Evolutionary conservation across 2,888 invertebrate species (phyloP).

Genomic region (Platycheirus albimanus): DNA sequence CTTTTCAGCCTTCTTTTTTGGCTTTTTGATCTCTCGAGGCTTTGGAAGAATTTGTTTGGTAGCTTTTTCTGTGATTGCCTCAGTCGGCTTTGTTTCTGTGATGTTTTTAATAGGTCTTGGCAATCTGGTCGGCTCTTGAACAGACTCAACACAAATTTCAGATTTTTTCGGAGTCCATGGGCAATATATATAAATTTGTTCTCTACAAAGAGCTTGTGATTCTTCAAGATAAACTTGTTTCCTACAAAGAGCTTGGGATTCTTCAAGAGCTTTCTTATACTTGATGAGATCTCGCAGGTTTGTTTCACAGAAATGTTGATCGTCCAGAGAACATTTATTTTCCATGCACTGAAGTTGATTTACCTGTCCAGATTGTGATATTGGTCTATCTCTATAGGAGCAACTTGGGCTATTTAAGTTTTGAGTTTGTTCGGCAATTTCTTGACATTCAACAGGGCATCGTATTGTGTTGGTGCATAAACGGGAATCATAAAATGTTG

Average conservation of each 20-base stretch:
- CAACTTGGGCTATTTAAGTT: no score
- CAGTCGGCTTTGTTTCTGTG: background rate
- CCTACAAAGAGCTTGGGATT: background rate
- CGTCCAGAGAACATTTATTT: background rate
- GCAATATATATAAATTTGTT: background rate
- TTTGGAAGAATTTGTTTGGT: background rate
- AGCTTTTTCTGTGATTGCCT: background rate
- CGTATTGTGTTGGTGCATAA: no score
- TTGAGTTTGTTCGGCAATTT: no score
- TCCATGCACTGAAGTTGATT: background rate
- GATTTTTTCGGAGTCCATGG: background rate
- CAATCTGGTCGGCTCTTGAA: background rate
- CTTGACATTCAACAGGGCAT: no score
- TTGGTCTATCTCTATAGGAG: background rate
- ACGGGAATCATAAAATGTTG: no score
- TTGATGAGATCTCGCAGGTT: background rate
- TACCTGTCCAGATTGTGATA: background rate
- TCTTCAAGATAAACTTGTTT: background rate
- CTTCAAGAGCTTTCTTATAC: background rate
- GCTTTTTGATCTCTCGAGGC: background rate
- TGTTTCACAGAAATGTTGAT: background rate
- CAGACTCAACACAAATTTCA: background rate
- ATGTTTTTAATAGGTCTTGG: background rate
- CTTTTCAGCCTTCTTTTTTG: background rate
- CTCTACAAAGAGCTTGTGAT: background rate